phyloP scores from a whole-genome alignment of 2,113 vertebrate genomes.

The Rhabdornis inornatus region DNA sequence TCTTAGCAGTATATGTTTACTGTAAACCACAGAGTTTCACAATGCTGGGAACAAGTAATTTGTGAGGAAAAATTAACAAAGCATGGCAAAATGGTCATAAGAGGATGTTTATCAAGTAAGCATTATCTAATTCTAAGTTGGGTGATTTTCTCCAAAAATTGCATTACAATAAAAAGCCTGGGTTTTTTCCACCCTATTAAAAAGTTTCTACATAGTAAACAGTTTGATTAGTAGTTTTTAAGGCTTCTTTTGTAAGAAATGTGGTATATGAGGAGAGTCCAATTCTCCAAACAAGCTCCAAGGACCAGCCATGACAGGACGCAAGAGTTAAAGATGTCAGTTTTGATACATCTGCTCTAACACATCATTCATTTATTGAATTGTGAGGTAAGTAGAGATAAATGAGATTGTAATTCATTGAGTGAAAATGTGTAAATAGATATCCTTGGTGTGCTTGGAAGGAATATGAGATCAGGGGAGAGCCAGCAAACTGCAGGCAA shows the following conservation, averaged over 20 bases:
- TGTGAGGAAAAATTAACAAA: neutral
- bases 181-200: neutral
- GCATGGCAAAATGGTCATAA: neutral
- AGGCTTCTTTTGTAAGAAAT: neutral
- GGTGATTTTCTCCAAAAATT: neutral
- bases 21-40: neutral
- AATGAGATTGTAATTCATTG: neutral
- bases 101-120: constrained; percentile 5
- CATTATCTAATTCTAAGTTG: neutral
- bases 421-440: neutral
- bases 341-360: neutral
- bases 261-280: rapidly evolving
- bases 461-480: neutral
- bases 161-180: neutral
- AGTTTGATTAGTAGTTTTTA: neutral
- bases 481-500: neutral
- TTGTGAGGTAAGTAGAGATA: neutral
- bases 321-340: neutral
- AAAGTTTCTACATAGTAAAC: neutral
- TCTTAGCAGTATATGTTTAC: neutral
- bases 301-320: neutral
- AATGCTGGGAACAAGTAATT: neutral
- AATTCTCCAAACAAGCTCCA: neutral
- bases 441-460: neutral
- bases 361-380: neutral